Percentiles rank a stretch among this genome's conserved stretches.
Evolutionary conservation across 2,888 invertebrate species (phyloP).

Genomic region (Rhagium mordax): DNA sequence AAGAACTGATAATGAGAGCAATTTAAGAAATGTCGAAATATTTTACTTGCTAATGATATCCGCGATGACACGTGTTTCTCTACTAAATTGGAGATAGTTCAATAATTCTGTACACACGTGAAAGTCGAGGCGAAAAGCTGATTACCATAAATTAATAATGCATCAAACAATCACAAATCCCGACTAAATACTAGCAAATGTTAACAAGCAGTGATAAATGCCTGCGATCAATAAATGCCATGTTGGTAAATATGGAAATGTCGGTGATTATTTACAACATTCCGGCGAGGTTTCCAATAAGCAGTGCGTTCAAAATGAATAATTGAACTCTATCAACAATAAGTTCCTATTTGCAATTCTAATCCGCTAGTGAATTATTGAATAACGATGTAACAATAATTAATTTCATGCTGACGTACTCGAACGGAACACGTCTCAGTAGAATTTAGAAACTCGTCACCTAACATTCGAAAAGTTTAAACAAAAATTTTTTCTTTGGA

Average conservation of each 20-base stretch:
- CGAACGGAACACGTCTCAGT: too few relatives aligned
- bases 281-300: conserved; percentile 9
- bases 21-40: too few relatives aligned
- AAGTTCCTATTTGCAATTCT: conserved; percentile 16
- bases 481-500: too few relatives aligned
- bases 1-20: too few relatives aligned
- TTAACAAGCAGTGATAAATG: conserved; percentile 31
- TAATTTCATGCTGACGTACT: conserved; percentile 9
- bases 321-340: conserved; percentile 12
- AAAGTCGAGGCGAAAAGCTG: neutral
- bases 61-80: too few relatives aligned
- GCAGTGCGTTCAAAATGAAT: conserved; percentile 1
- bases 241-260: conserved; percentile 10
- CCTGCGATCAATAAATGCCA: conserved; percentile 10
- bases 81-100: too few relatives aligned
- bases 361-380: conserved; percentile 7
- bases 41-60: too few relatives aligned
- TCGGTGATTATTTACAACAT: conserved; percentile 12
- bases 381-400: neutral
- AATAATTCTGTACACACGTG: too few relatives aligned
- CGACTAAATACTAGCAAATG: conserved; percentile 25
- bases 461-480: too few relatives aligned
- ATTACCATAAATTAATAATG: conserved; percentile 43
- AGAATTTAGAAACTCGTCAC: too few relatives aligned
- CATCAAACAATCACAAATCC: conserved; percentile 30